Base-by-base conservation (phyloP, 2,113 vertebrate genomes). In the Emydocephalus ijimae region DNA sequence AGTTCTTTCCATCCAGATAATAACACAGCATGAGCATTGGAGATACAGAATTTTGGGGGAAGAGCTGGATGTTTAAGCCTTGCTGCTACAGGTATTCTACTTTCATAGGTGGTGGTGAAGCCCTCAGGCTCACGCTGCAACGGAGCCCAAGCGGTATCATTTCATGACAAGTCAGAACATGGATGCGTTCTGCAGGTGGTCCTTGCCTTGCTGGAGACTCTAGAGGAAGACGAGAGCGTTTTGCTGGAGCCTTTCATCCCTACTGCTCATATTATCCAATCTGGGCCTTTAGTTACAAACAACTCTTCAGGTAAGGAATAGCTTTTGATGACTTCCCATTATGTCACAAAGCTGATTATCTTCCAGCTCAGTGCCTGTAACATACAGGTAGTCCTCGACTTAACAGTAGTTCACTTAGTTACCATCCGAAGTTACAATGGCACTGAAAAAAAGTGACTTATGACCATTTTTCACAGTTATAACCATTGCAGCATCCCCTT, bases 141-240 rank as follows among this genome's bases (percentile, higher is more conserved):
- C 18, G 96, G 95, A 15, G 86, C 39, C 89, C 94, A 93, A 26
- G 92, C 93, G 0, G 48, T 96, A 59, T 88, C n/a, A 5, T 96
- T 96, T 91, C 91, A 96, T 52, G 85, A 91, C 0, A 88, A 93
- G 92, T 50, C 3, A 4, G 96, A 95, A 64, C 93, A 43, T 9
- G 94, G 91, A 2, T 14, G 94, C 1, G 94, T 97, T 90, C 96
- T 93, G 56, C 93, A 91, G 88, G 94, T 88, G 0, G 96, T 97
- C 59, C 89, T 95, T 52, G 64, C 48, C 0, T 2, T 96, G 52
- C 90, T 98, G 87, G 96, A 97, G 93, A 96, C 94, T 48, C 94
- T 97, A 89, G 97, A 97, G 69, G 96, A 97, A n/a, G 97, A 96
- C 24, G 97, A 97, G 94, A 95, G 97, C 3, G 94, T 96, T n/a